Evolutionary conservation across 2,888 invertebrate species (phyloP), one percentile per base, ranked within the genome.

Genomic region (Tipula confusa): DNA sequence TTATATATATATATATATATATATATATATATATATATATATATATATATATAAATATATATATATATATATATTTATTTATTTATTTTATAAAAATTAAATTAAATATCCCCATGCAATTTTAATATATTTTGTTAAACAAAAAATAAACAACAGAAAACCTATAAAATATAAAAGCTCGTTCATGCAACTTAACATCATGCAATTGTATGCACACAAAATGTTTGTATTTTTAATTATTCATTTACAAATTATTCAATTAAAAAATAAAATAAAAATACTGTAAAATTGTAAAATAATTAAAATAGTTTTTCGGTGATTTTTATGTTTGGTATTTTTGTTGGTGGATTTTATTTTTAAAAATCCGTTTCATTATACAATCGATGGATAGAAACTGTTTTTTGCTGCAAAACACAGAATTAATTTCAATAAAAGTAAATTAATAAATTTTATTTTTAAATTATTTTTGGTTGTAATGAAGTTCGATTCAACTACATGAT

Each of bases 311-410:
- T 48, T 18, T 48, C 48, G 18, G 6, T 48, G 48, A 48, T 48
- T 48, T 48, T 48, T 48, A 38, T 38, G n/a, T 33, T 33, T 33
- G 33, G 5, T 33, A 33, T 33, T 33, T 48, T 18, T 18, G 48
- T 18, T 48, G 48, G 48, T 18, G 13, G 48, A n/a, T 38, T 15
- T 83, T 48, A 9, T 38, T 81, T 83, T 84, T 84, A 84, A 84
- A 85, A 85, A 84, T 84, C 84, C 83, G 85, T 85, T 84, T 85
- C 85, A 84, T 84, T 82, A 83, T 85, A 84, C 83, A 84, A 83
- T 84, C 84, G 84, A 29, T 83, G 81, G 79, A 84, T 28, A 48
- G 24, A 29, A 83, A 82, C 84, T 82, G 84, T 82, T 80, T 84
- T 83, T 64, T 84, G 83, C 81, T 84, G 48, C 6, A 48, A 48